These are phyloP conservation scores for Globicephala melas DNA, from an alignment of 2,113 vertebrate genomes.

Conservation along the genomic window DNA sequence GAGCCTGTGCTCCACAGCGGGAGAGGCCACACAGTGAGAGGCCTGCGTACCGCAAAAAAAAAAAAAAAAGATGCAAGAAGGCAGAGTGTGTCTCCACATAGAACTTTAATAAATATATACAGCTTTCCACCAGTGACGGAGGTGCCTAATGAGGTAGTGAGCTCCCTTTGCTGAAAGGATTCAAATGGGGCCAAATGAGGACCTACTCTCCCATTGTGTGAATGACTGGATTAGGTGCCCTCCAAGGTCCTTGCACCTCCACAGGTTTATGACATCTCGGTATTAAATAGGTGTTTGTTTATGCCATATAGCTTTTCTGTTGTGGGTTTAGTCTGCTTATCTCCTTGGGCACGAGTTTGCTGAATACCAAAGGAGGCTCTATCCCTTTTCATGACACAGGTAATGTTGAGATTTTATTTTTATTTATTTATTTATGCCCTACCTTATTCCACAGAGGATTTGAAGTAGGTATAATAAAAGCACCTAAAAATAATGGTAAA, in stretches of 20 bases:
- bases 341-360: neutral
- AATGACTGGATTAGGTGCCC: neutral
- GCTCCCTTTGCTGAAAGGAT: neutral
- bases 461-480: constrained; percentile 15
- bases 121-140: neutral
- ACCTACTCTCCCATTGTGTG: neutral
- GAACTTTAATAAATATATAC: neutral
- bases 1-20: no score
- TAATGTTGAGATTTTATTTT: constrained; percentile 11
- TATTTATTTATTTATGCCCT: constrained; percentile 2
- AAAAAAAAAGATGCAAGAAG: neutral
- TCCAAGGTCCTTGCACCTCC: neutral
- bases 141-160: neutral
- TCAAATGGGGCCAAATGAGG: neutral
- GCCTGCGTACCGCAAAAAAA: no score
- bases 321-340: neutral
- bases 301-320: neutral
- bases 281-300: neutral
- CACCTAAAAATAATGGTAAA: neutral
- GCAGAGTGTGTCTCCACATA: neutral
- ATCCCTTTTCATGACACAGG: neutral
- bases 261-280: neutral
- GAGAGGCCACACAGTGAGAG: no score
- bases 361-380: neutral
- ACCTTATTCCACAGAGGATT: neutral